Percentiles rank a stretch among this genome's conserved stretches.
phyloP scores from a whole-genome alignment of 2,888 invertebrate species.

The Ctena decussata region DNA sequence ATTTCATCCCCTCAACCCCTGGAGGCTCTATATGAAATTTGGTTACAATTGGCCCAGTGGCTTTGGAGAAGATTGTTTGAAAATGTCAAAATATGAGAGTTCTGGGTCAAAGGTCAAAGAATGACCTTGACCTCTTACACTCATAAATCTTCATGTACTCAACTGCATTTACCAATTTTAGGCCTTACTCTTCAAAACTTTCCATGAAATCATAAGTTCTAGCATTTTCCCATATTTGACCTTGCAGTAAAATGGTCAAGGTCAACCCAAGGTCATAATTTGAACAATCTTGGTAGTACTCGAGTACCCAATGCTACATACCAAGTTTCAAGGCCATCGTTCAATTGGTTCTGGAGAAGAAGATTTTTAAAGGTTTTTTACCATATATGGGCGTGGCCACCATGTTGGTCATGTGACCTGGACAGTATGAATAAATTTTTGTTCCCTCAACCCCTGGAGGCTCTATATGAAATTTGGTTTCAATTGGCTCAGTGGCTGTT shows the following conservation, averaged over 20 bases:
- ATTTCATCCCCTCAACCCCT: background rate
- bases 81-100: background rate
- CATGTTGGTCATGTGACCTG: background rate
- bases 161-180: too few species aligned
- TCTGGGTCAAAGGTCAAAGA: too few species aligned
- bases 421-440: background rate
- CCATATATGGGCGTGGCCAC: background rate
- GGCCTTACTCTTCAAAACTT: too few species aligned
- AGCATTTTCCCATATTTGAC: background rate
- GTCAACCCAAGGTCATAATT: background rate
- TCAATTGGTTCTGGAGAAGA: background rate
- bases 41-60: background rate
- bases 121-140: too few species aligned
- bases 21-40: background rate
- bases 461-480: background rate
- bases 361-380: conserved; percentile 10
- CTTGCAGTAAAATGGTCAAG: background rate
- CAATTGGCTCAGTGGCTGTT: background rate
- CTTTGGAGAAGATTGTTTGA: background rate
- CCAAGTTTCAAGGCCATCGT: background rate
- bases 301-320: background rate
- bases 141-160: too few species aligned
- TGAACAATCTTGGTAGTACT: background rate
- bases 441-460: background rate
- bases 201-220: too few species aligned